Percentiles rank a stretch among this genome's conserved stretches.
phyloP scores from a whole-genome alignment of 2,888 invertebrate genomes.

The Aspidiotus rigidus region DNA sequence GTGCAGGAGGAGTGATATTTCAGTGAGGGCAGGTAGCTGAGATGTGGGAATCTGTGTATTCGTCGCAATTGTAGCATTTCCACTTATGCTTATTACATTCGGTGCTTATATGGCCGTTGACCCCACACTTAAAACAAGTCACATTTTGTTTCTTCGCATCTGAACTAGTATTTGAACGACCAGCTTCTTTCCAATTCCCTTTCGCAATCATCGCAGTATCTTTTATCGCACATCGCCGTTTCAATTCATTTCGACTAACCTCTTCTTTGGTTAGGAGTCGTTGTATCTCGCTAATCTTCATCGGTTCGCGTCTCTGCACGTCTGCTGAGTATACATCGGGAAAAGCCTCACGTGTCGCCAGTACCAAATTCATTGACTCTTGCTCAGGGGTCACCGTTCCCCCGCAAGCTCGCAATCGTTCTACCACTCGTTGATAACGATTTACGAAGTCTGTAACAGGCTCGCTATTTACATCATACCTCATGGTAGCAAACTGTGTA shows the following conservation, averaged over 20 bases:
- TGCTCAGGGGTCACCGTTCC: not conserved
- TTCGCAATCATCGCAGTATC: not conserved
- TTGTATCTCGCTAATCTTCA: not conserved
- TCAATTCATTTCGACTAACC: not conserved
- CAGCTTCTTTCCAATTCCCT: too few species aligned
- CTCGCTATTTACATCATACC: too few species aligned
- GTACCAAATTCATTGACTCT: not conserved
- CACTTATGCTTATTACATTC: not conserved
- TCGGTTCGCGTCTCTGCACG: not conserved
- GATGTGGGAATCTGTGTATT: not conserved
- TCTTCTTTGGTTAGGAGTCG: not conserved
- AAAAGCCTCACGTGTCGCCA: not conserved
- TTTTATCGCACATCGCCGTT: not conserved
- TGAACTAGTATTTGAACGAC: too few species aligned
- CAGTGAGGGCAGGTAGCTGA: not conserved
- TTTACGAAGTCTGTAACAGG: too few species aligned
- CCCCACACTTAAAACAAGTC: not conserved
- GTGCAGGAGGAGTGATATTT: not conserved
- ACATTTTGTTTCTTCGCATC: too few species aligned
- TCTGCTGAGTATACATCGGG: not conserved
- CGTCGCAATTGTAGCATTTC: not conserved
- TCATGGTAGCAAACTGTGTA: not conserved
- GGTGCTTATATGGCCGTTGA: not conserved
- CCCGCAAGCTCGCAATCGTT: not conserved
- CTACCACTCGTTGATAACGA: too few species aligned